Conservation (phyloP, 1,140 invertebrate species). For the Euwallacea fornicatus region DNA sequence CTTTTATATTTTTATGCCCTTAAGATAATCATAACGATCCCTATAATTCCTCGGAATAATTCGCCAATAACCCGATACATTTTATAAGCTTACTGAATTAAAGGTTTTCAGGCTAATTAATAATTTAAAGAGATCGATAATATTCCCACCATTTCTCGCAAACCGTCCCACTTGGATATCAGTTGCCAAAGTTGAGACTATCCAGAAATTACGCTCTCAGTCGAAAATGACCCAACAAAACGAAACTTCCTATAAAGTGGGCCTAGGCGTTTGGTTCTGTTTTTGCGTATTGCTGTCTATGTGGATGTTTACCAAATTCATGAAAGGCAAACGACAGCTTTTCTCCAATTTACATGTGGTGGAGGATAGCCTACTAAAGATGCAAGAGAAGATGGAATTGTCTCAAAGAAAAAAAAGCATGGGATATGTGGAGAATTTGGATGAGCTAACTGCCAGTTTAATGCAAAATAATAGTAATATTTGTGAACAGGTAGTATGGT, state of each 20-base stretch:
- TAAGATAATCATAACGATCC: too few relatives aligned
- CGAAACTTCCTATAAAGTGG: constrained; percentile 30
- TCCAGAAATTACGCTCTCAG: not conserved
- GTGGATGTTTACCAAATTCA: constrained; percentile 43
- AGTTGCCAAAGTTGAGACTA: not conserved
- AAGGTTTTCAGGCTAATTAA: not conserved
- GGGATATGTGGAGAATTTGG: constrained; percentile 39
- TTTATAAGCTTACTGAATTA: too few relatives aligned
- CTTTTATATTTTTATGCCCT: too few relatives aligned
- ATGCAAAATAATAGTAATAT: not conserved
- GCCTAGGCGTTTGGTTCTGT: constrained; percentile 40
- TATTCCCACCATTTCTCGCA: not conserved
- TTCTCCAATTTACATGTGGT: constrained; percentile 43
- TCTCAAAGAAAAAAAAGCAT: constrained; percentile 42
- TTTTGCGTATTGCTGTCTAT: constrained; percentile 39
- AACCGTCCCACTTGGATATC: not conserved
- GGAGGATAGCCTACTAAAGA: constrained; percentile 41
- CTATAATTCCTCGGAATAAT: too few relatives aligned
- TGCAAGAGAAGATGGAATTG: constrained; percentile 43
- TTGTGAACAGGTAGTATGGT: too few relatives aligned
- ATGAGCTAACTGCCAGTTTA: constrained; percentile 16
- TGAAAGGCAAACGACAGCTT: constrained; percentile 41
- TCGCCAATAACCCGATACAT: too few relatives aligned
- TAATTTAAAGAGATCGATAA: constrained; percentile 25
- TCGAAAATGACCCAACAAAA: constrained; percentile 11